Conservation (phyloP, 1,140 invertebrate species). For the Spodoptera litura region DNA sequence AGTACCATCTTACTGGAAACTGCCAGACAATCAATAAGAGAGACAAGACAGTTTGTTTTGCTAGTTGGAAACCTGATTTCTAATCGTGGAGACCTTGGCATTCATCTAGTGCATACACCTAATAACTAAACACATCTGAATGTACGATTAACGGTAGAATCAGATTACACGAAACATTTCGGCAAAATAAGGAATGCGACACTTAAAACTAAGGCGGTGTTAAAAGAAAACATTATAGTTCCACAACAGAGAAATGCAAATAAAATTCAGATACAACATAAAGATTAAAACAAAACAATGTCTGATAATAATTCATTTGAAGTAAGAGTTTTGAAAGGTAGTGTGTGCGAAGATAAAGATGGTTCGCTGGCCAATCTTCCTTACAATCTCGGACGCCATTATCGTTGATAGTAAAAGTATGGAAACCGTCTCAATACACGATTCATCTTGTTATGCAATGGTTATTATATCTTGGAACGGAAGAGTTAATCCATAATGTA, state of each 20-base stretch:
- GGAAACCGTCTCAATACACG: background rate
- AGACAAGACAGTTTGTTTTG: too few relatives aligned
- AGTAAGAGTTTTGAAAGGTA: background rate
- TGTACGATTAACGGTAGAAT: too few relatives aligned
- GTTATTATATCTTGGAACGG: background rate
- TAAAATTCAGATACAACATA: background rate
- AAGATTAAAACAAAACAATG: slow-evolving; percentile 14
- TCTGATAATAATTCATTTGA: slow-evolving; percentile 2
- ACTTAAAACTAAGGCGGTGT: too few relatives aligned
- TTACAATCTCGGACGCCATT: slow-evolving; percentile 1
- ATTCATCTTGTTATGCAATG: background rate
- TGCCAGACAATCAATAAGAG: too few relatives aligned
- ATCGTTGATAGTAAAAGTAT: slow-evolving; percentile 17
- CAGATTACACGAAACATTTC: too few relatives aligned
- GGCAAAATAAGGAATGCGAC: too few relatives aligned
- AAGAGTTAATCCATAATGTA: too few relatives aligned
- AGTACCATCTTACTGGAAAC: too few relatives aligned
- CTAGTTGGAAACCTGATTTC: too few relatives aligned
- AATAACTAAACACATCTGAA: too few relatives aligned
- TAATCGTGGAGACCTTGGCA: too few relatives aligned
- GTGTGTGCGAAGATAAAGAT: slow-evolving; percentile 3
- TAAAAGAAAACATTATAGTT: background rate
- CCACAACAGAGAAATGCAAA: background rate
- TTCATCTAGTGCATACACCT: too few relatives aligned
- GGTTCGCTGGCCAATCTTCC: slow-evolving; percentile 15